Conservation (phyloP, 2,888 invertebrate genomes). For the Theretra japonica region DNA sequence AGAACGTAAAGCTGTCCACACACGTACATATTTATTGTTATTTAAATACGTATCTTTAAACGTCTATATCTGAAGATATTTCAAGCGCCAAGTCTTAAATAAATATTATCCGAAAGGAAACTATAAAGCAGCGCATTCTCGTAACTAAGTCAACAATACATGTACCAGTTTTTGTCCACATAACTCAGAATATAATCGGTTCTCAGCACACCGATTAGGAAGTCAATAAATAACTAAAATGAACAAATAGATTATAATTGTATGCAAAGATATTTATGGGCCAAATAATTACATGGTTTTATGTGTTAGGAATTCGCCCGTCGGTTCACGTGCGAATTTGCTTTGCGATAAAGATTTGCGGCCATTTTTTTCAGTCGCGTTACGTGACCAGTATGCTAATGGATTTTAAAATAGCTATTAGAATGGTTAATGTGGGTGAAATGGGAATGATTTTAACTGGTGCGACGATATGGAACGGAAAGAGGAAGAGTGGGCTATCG, state of each 20-base stretch:
- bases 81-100: slow-evolving; percentile 14
- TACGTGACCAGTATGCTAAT: slow-evolving; percentile 16
- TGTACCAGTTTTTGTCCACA: slow-evolving; percentile 48
- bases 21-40: slow-evolving; percentile 14
- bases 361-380: slow-evolving; percentile 8
- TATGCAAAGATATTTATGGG: slow-evolving; percentile 56
- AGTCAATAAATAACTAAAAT: slow-evolving; percentile 56
- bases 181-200: slow-evolving; percentile 53
- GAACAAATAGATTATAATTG: slow-evolving; percentile 51
- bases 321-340: not conserved
- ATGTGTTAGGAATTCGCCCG: slow-evolving; percentile 14
- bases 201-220: slow-evolving; percentile 38
- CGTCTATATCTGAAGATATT: slow-evolving; percentile 12
- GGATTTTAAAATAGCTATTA: slow-evolving; percentile 17
- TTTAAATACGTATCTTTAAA: slow-evolving; percentile 23
- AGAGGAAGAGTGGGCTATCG: not conserved
- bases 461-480: no score
- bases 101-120: slow-evolving; percentile 19
- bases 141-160: slow-evolving; percentile 40
- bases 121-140: slow-evolving; percentile 35
- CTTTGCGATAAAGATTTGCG: slow-evolving; percentile 10
- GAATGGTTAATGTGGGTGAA: slow-evolving; percentile 14
- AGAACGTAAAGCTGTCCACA: slow-evolving; percentile 25
- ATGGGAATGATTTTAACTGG: not conserved
- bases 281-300: slow-evolving; percentile 43